Evolutionary conservation across 1,140 invertebrate species (phyloP), one percentile per base, ranked within the genome.

Genomic region (Ips nitidus): DNA sequence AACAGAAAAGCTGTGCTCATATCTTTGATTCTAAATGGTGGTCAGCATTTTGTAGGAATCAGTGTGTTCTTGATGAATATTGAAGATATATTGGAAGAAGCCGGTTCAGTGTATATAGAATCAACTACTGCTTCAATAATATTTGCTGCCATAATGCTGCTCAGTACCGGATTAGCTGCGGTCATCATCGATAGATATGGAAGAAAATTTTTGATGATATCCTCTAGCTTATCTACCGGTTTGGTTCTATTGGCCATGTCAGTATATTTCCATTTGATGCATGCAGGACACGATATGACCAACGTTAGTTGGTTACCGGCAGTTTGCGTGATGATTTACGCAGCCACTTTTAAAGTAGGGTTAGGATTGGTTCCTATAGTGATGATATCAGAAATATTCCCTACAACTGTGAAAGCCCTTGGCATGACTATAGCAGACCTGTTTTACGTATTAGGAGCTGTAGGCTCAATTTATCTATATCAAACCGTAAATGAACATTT

Each of bases 351-450:
- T 61, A 75, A 73, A 72, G 52, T 63, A 37, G 74, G 74, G n/a
- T 53, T 75, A 8, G 74, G 74, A 39, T 52, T 90, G 2, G 86
- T 92, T 47, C 90, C 90, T 0, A 90, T 89, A 83, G 83, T 91
- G 4, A 82, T 91, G 71, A 86, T 89, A 75, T 84, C 81, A 22
- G 87, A 90, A 80, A 80, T 89, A 22, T 88, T 89, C 64, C 86
- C 89, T 22, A 82, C 83, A 2, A 83, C 84, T 73, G 86, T 86
- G 1, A 84, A 87, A 74, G 85, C 75, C 6, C 66, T 73, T 58
- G 77, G 74, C 4, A 75, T 78, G 75, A 67, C 69, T 1, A 2
- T 71, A 38, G 57, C 71, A 4, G 63, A 70, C 50, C 52, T 53
- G 7, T 39, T 67, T 22, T 73, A 73, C 42, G 59, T 67, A 36